Evolutionary conservation across 2,888 invertebrate genomes (phyloP), one percentile per base, ranked within the genome.

Genomic region (Gastracanthus pulcherrimus): DNA sequence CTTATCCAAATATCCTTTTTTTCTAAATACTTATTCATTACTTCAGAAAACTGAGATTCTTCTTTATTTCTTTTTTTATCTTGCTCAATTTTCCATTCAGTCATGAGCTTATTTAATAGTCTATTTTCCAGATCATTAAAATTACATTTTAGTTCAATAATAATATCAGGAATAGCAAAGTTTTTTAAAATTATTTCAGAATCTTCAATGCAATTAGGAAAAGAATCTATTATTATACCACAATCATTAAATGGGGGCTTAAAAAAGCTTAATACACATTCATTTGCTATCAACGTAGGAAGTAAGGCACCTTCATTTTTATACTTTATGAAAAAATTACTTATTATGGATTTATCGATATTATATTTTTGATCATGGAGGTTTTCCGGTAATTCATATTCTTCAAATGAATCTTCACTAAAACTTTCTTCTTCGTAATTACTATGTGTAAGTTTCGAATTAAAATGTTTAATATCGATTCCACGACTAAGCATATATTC

Each of bases 191-290:
- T 93, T 51, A 92, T 92, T 83, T 93, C 92, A 3, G 94, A 87
- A 88, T 95, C 95, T 69, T 90, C 89, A 6, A 92, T 88, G 80
- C 93, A 89, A 88, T 92, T 93, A 9, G 95, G 95, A 90, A 94
- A 95, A 72, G 94, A 94, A 88, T 95, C 94, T 51, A 95, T 87
- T 55, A 95, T 91, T 87, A 95, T 92, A 5, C 95, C 94, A 23
- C 89, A 90, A 4, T 88, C 86, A 26, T 88, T 89, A 86, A 92
- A 93, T 0, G 94, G 94, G 70, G 92, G 88, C 70, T 92, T 87
- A 86, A 93, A 93, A 36, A 93, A 89, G 38, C 89, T 91, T 34
- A 89, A 89, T 38, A 94, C 85, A 45, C 93, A 84, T 84, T 92
- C 92, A 78, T 92, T 91, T 85, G 93, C 87, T 19, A 94, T 88